Evolutionary conservation across 2,797 vertebrate species (phyloP), one percentile per base, ranked within the genome.

Genomic region (Anguilla obscura): DNA sequence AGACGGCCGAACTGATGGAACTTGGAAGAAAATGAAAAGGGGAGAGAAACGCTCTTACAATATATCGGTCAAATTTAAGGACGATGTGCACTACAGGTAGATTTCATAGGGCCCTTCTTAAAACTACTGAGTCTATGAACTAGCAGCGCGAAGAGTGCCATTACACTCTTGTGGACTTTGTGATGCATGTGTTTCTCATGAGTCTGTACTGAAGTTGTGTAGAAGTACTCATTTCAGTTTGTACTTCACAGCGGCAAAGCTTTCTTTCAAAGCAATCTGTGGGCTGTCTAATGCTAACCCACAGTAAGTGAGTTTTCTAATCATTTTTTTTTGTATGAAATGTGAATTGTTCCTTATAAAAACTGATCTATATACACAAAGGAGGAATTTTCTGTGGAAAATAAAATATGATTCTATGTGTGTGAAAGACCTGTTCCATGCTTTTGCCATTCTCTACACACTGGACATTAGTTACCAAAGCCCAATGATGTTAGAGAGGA

Each of bases 311-410:
- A 86, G 90, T 96, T 96, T 96, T 96, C 91, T 96, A 96, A 95
- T 95, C 92, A 95, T 96, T 96, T 45, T 45, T 45, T 93, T 96
- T 95, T 90, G 94, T 96, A 93, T 90, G 91, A 92, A 95, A 95
- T 96, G 95, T 96, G 93, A 95, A 96, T 92, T 91, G 76, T 95
- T 96, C 92, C 94, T 95, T 95, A 93, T 93, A 92, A 94, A 94
- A 93, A 21, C 24, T 2, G 7, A 33, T n/a, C 8, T 14, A 86
- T 69, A 16, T 48, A 56, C 54, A 12, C 50, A 74, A 85, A 85
- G 12, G 85, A 63, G 52, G 76, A 86, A 16, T 27, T 83, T 83
- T 27, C 40, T 87, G 76, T 87, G 83, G 58, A 88, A 93, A 95
- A 94, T 95, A 92, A 95, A 93, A 94, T 94, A n/a, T 24, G 27